Conservation (phyloP, 2,113 vertebrate species). For the Urocitellus parryii region DNA sequence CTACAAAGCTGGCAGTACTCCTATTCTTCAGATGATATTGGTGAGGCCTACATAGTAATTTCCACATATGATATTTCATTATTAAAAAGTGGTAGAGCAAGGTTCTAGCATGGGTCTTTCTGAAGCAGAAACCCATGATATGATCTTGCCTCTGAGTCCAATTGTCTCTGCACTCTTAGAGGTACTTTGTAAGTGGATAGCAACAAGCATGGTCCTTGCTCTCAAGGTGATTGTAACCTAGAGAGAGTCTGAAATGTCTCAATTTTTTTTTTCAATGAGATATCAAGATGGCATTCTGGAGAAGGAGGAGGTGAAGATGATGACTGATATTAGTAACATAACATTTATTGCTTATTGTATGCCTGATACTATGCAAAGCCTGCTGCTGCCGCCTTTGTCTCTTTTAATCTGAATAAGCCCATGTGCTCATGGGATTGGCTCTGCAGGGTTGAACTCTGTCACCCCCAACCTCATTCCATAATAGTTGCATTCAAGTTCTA, state of each 20-base stretch:
- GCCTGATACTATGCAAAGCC: not conserved
- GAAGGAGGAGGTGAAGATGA: not conserved
- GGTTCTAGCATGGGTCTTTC: not conserved
- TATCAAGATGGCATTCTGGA: not conserved
- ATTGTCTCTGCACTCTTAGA: accelerated
- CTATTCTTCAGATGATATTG: not conserved
- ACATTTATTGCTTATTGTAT: not conserved
- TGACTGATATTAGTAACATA: not conserved
- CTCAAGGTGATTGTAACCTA: not conserved
- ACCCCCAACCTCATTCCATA: too few relatives aligned
- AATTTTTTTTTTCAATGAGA: not conserved
- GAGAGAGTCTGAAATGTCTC: not conserved
- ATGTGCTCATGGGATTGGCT: not conserved
- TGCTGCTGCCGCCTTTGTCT: not conserved
- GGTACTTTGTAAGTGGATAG: not conserved
- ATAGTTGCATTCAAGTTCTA: not conserved
- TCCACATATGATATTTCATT: not conserved
- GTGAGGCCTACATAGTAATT: not conserved
- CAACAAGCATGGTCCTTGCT: not conserved
- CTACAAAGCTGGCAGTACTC: not conserved
- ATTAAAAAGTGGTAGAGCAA: not conserved
- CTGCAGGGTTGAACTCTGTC: not conserved
- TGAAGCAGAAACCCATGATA: accelerated
- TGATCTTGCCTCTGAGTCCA: too few relatives aligned
- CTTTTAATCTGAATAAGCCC: not conserved